Evolutionary conservation across 1,140 invertebrate species (phyloP), one percentile per base, ranked within the genome.

Genomic region (Coelopa frigida): DNA sequence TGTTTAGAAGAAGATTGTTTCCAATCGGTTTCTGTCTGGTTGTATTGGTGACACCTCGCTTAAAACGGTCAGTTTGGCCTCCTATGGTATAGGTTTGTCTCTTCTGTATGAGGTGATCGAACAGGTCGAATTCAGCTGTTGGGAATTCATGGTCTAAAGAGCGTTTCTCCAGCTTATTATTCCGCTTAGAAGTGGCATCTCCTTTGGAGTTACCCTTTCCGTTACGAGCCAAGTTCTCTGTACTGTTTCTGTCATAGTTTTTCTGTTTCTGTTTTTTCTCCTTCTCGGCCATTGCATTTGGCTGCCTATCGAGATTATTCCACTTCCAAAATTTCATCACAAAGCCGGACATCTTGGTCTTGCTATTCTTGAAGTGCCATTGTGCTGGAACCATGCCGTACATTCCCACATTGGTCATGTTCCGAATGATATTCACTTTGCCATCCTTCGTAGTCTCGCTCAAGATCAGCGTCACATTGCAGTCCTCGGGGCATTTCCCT

Each of bases 281-380:
- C 7, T 48, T 41, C 31, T 22, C 32, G 7, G 21, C 15, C 18
- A 39, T 15, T 7, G 22, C 14, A 14, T 44, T 35, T 40, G 37
- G 12, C 23, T 22, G 29, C 10, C 15, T 44, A 6, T 21, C 14
- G 5, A 58, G 58, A 0, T 33, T 53, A 22, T 75, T 75, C 82
- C 83, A 87, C 54, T 84, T 78, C 85, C 85, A 87, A 62, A 85
- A 82, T 72, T 89, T 87, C 33, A 89, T 68, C 18, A 84, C 78
- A 70, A 87, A 87, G 1, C 84, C 84, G 21, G 76, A 73, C 32
- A 83, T 76, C 29, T 76, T 75, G 3, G 74, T 71, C 49, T 78
- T 78, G 33, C 73, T 39, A 48, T 73, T 56, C 43, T 66, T 68
- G 48, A 82, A 80, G 14, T 74, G 69, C 57, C 83, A 75, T n/a